A percentile compares a stretch with the other conserved stretches of the same genome.
Conservation (phyloP, 2,797 vertebrate genomes). For the Rhynchonycteris naso region DNA sequence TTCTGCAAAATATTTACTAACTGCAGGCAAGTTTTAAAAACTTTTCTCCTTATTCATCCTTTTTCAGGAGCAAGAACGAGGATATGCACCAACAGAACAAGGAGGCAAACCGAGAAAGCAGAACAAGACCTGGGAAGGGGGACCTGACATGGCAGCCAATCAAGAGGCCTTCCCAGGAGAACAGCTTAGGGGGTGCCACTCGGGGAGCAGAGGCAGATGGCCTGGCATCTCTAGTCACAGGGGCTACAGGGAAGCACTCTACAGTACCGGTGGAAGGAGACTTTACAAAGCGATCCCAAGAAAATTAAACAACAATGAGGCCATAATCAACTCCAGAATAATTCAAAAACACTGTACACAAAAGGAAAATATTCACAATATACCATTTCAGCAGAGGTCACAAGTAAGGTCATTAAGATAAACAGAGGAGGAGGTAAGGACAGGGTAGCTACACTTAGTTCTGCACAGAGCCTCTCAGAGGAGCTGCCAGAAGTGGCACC, state of each 20-base stretch:
- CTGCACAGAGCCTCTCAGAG: not conserved
- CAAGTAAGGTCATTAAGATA: no score
- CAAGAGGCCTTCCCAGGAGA: not conserved
- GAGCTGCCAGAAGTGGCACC: not conserved
- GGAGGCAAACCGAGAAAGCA: not conserved
- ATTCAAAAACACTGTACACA: not conserved
- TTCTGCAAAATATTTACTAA: not conserved
- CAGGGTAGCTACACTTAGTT: rapidly evolving
- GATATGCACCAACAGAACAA: not conserved
- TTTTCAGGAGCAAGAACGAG: not conserved
- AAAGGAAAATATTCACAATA: no score
- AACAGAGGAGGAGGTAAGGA: no score
- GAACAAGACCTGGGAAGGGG: not conserved
- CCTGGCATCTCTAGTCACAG: not conserved
- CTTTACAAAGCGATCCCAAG: not conserved
- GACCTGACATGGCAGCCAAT: not conserved
- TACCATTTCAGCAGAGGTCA: not conserved
- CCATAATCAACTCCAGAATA: not conserved
- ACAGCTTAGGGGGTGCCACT: no score
- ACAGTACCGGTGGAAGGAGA: not conserved
- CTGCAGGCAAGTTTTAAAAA: not conserved
- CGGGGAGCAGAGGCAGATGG: rapidly evolving
- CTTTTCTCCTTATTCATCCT: not conserved
- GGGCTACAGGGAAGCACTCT: rapidly evolving
- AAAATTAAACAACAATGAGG: not conserved